Evolutionary conservation across 2,888 invertebrate species (phyloP), one percentile per base, ranked within the genome.

Genomic region (Alloscopus bannaensis): DNA sequence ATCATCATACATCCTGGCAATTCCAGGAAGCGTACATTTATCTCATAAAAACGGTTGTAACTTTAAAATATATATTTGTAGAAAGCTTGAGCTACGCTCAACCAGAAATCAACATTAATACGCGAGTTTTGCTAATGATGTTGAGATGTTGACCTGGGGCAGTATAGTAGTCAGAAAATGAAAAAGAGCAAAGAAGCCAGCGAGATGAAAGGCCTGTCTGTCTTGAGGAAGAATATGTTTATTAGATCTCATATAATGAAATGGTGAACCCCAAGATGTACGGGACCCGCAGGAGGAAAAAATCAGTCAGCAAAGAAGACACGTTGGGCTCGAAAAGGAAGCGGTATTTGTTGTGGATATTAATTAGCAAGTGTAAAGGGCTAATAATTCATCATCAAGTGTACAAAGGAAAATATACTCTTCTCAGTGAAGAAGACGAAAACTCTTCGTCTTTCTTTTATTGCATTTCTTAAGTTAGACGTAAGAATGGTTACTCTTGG

Each of bases 321-420:
- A 52, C 24, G 52, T 13, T 13, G 20, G 52, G 24, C 11, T 22
- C 13, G 16, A 66, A 20, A 59, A 50, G 24, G 47, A 66, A 59
- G 75, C 68, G 68, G 60, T 68, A 60, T 75, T 75, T 73, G 28
- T 65, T 75, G 68, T 50, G 36, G 59, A 66, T 68, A 75, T 75
- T 75, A 75, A 75, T 75, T 75, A 75, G 75, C 22, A 60, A 60
- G 68, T 66, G 59, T 75, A 75, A 75, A 68, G 68, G 68, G 75
- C 68, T 75, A 75, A 75, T 75, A 75, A 75, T 75, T 75, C 68
- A 75, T 75, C 75, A 75, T 75, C 75, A 73, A 73, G 45, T 40
- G 66, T 16, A n/a, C 47, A 55, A 26, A 72, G 11, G 45, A 72
- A 8, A 59, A 22, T 36, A n/a, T n/a, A n/a, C n/a, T n/a, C n/a